These are phyloP conservation scores for Zosterops hypoxanthus DNA, from an alignment of 2,113 vertebrate genomes.

Conservation along the genomic window DNA sequence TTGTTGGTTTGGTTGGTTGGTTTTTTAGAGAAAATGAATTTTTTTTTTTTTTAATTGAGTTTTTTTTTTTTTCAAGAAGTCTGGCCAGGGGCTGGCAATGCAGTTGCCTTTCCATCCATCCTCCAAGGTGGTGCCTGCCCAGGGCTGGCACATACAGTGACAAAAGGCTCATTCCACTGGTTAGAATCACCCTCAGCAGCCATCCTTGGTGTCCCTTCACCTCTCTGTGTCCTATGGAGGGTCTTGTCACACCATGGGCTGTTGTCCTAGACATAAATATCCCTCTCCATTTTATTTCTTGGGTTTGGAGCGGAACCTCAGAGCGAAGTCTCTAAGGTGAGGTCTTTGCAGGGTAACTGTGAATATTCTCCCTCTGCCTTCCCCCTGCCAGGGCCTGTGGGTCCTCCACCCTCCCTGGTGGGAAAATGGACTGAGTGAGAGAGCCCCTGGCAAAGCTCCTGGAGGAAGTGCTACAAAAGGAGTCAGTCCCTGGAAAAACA, in stretches of 20 bases:
- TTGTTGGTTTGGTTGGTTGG: not conserved
- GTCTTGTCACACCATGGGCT: not conserved
- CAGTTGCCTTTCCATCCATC: not conserved
- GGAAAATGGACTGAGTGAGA: not conserved
- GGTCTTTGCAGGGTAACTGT: not conserved
- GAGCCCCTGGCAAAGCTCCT: not conserved
- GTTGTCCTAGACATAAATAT: not conserved
- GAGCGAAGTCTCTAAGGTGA: not conserved
- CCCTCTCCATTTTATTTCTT: not conserved
- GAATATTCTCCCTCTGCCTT: not conserved
- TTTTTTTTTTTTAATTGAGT: not conserved
- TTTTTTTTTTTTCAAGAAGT: not conserved
- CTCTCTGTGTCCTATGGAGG: not conserved
- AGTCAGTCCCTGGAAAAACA: not conserved
- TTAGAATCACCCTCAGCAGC: not conserved
- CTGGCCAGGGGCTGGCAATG: not conserved
- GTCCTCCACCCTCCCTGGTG: not conserved
- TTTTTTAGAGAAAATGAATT: not conserved
- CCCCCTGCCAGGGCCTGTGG: not conserved
- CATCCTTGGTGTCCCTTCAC: accelerated
- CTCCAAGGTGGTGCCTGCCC: accelerated
- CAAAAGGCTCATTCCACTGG: not conserved
- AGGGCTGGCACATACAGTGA: not conserved
- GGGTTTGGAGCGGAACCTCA: not conserved
- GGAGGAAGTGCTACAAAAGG: not conserved